Evolutionary conservation across 2,113 vertebrate genomes (phyloP).

Genomic region (Columbina picui): DNA sequence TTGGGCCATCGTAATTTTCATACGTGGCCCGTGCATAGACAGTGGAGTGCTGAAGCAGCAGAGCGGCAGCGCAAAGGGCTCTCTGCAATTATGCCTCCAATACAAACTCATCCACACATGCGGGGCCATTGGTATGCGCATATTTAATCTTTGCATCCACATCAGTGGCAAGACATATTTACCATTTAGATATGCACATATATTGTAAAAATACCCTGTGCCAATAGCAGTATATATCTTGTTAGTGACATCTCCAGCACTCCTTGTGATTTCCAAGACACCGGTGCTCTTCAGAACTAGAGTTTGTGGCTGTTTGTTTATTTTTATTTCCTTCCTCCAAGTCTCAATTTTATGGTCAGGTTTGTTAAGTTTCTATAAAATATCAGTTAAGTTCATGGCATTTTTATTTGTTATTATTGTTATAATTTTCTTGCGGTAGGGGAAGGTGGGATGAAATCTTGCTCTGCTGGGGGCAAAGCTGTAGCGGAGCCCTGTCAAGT

Average conservation of each 20-base stretch:
- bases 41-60: conserved; percentile 39
- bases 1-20: neutral
- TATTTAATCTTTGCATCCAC: conserved; percentile 65
- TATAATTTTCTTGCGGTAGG: neutral
- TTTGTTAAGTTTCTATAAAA: conserved; percentile 43
- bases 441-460: neutral
- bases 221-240: conserved; percentile 53
- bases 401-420: conserved; percentile 33
- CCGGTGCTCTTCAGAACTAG: neutral
- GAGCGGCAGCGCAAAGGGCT: neutral
- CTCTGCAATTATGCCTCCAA: conserved; percentile 44
- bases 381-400: neutral
- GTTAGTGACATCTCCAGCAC: conserved; percentile 35
- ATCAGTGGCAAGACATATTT: conserved; percentile 53
- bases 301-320: conserved; percentile 30
- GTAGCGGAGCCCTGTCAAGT: neutral
- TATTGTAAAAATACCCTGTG: conserved; percentile 61
- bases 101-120: conserved; percentile 53
- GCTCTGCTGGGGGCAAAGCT: neutral
- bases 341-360: neutral
- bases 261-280: conserved; percentile 51
- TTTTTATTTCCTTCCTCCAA: conserved; percentile 28
- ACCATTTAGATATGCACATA: conserved; percentile 56
- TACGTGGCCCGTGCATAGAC: neutral
- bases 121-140: conserved; percentile 60